phyloP scores from a whole-genome alignment of 2,113 vertebrate species.

The Alligator sinensis region DNA sequence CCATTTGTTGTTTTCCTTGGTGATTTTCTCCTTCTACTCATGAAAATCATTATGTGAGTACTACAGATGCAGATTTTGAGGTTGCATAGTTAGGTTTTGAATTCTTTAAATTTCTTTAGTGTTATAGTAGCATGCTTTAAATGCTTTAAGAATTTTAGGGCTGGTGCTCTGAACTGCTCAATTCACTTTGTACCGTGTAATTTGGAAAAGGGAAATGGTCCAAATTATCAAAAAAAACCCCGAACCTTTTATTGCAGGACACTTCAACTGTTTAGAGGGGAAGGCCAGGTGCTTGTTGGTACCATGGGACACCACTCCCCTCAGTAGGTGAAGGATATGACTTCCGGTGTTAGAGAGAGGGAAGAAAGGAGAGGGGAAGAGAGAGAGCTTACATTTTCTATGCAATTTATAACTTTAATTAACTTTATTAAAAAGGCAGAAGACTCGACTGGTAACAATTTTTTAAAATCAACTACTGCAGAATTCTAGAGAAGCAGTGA shows the following conservation, averaged over 20 bases:
- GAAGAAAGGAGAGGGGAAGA: no score
- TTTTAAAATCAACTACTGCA: no score
- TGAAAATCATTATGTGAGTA: not conserved
- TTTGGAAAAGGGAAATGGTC: not conserved
- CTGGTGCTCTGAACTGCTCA: not conserved
- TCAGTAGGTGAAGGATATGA: no score
- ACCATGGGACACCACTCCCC: no score
- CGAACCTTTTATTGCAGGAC: no score
- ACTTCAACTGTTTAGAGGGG: no score
- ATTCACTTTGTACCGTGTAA: not conserved
- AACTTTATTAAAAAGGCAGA: no score
- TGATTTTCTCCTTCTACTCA: constrained; percentile 14
- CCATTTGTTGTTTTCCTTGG: not conserved
- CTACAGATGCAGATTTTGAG: not conserved
- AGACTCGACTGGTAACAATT: no score
- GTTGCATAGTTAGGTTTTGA: not conserved
- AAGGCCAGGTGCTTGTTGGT: no score
- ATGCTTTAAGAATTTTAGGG: not conserved
- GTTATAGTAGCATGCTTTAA: not conserved
- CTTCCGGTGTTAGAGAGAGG: no score
- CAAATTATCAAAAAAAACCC: not conserved
- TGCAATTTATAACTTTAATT: not conserved
- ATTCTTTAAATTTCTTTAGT: not conserved
- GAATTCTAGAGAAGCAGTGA: not conserved
- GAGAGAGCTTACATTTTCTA: not conserved